These are phyloP conservation scores for Drosophila siamana DNA, from an alignment of 2,888 invertebrate genomes.

Conservation along the genomic window DNA sequence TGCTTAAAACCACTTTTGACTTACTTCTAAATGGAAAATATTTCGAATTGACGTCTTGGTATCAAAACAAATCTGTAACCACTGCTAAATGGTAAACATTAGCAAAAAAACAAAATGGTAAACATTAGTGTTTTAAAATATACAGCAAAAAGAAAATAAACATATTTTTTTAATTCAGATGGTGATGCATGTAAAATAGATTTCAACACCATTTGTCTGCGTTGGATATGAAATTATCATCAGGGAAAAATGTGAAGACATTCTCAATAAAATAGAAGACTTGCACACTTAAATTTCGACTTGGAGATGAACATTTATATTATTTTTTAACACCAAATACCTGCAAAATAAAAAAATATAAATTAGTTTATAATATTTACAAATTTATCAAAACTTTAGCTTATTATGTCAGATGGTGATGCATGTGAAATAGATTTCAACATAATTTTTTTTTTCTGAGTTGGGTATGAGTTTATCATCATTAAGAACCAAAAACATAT, in stretches of 20 bases:
- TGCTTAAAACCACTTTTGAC: neutral
- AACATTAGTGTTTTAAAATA: neutral
- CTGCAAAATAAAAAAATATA: neutral
- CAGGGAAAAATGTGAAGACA: slow-evolving; percentile 17
- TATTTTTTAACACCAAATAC: neutral
- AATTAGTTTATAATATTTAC: slow-evolving; percentile 4
- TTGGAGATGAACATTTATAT: neutral
- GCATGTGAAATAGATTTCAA: slow-evolving; percentile 66
- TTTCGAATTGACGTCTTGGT: neutral
- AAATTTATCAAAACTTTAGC: too few species aligned
- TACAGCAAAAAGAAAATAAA: neutral
- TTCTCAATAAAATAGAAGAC: too few species aligned
- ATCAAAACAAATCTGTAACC: neutral
- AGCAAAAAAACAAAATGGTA: too few species aligned
- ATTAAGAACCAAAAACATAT: neutral
- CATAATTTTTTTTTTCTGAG: slow-evolving; percentile 53
- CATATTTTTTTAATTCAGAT: slow-evolving; percentile 12
- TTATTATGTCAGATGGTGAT: slow-evolving; percentile 66
- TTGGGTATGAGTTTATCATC: slow-evolving; percentile 63
- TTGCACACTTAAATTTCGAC: slow-evolving; percentile 22
- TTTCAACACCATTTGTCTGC: slow-evolving; percentile 64
- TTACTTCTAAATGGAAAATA: neutral
- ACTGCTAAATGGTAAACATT: neutral
- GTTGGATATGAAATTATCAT: slow-evolving; percentile 65
- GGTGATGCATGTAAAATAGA: slow-evolving; percentile 65